Base-by-base conservation (phyloP, 2,797 vertebrate genomes). In the Megaceryle alcyon region DNA sequence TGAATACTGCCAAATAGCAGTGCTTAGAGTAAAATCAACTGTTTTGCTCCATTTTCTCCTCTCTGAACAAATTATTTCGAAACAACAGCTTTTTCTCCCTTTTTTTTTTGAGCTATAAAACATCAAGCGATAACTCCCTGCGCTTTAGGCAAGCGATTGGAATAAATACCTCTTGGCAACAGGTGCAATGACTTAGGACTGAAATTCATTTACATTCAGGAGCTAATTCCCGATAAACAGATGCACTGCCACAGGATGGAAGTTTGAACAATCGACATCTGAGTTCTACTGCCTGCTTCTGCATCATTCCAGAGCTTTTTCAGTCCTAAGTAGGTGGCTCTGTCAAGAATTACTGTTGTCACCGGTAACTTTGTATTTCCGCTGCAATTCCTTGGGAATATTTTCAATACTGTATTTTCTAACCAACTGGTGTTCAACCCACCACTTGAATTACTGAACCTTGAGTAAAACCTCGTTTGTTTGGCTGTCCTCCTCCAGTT, bases 21-120 rank as follows among this genome's bases (percentile, higher is more conserved):
- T 96, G 97, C 97, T 98, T 97, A 97, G 97, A 98, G 95, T 97
- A 98, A 98, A 98, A 97, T 97, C 92, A 98, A 98, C 97, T 98
- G 96, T 96, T 98, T 98, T 97, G 94, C 97, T 98, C 96, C 96
- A 97, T 98, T 97, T 97, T 98, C 96, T 96, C 72, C 88, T 96
- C 96, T 97, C 94, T 88, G 97, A 98, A 97, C 95, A 97, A 96
- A 98, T 98, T 95, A 97, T 97, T 98, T 96, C 98, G 97, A 98
- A 97, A 97, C 95, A 96, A 98, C 93, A 97, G 96, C 90, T 97
- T 97, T 28, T 13, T 51, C 5, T 28, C 12, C 7, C 7, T 22
- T 48, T 48, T 20, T 44, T 28, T 51, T 97, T 94, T 94, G 29
- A 95, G 96, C 96, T 97, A 97, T 97, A 97, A 97, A 98, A 98